phyloP scores from a whole-genome alignment of 2,113 vertebrate genomes.

The Merops nubicus region DNA sequence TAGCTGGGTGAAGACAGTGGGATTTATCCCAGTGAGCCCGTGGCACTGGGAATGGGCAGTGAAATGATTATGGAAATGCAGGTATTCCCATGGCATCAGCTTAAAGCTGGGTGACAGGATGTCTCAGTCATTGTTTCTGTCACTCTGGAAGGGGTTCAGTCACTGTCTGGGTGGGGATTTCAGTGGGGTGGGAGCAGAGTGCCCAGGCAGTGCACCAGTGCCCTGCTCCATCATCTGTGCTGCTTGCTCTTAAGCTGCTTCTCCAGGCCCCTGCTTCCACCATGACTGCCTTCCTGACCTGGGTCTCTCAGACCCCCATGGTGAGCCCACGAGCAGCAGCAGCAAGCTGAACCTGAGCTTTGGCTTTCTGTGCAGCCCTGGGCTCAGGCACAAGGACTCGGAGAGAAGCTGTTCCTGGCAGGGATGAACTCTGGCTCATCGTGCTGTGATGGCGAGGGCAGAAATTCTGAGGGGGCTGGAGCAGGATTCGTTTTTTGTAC shows the following conservation, averaged over 20 bases:
- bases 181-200: rapidly evolving
- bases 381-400: background rate
- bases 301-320: background rate
- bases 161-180: background rate
- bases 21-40: background rate
- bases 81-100: background rate
- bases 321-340: background rate
- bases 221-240: background rate
- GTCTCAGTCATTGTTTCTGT: background rate
- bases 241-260: background rate
- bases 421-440: background rate
- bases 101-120: background rate
- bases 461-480: background rate
- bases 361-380: background rate
- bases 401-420: background rate
- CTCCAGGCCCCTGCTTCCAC: background rate
- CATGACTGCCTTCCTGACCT: background rate
- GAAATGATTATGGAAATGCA: background rate
- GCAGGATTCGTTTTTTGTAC: background rate
- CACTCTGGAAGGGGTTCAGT: background rate
- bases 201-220: background rate
- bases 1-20: background rate
- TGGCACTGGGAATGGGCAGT: background rate
- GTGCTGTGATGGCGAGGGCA: background rate
- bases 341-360: background rate